phyloP scores from a whole-genome alignment of 2,113 vertebrate species.

The Eidolon helvum region DNA sequence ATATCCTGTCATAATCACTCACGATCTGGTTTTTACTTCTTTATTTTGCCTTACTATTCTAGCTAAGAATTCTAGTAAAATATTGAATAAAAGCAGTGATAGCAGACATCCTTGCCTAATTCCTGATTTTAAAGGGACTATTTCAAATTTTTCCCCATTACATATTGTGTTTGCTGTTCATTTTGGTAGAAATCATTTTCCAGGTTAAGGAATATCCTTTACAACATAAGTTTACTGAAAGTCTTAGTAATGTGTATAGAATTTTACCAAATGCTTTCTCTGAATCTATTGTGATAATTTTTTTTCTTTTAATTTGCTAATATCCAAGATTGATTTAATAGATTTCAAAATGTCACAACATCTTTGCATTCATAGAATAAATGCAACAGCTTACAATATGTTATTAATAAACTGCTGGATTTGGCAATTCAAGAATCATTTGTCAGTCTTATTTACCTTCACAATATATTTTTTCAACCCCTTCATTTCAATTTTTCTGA shows the following conservation, averaged over 20 bases:
- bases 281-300: not conserved
- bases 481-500: not conserved
- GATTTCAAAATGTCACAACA: not conserved
- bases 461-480: not conserved
- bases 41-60: not conserved
- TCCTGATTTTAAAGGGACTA: not conserved
- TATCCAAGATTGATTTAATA: slow-evolving; percentile 6
- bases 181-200: not conserved
- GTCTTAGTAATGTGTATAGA: not conserved
- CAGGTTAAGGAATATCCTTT: not conserved
- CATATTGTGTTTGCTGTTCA: not conserved
- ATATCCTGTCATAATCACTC: not conserved
- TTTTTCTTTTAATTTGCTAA: not conserved
- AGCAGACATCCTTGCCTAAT: not conserved
- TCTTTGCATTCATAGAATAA: not conserved
- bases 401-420: not conserved
- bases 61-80: not conserved
- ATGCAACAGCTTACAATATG: not conserved
- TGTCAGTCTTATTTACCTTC: not conserved
- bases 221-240: not conserved
- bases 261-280: slow-evolving; percentile 5
- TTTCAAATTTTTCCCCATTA: not conserved
- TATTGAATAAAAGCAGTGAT: not conserved
- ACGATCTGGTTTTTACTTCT: not conserved
- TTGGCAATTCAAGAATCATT: not conserved